A percentile compares a stretch with the other conserved stretches of the same genome.
phyloP scores from a whole-genome alignment of 92 coral and sea anemone species.

The Epizoanthus rinbou region DNA sequence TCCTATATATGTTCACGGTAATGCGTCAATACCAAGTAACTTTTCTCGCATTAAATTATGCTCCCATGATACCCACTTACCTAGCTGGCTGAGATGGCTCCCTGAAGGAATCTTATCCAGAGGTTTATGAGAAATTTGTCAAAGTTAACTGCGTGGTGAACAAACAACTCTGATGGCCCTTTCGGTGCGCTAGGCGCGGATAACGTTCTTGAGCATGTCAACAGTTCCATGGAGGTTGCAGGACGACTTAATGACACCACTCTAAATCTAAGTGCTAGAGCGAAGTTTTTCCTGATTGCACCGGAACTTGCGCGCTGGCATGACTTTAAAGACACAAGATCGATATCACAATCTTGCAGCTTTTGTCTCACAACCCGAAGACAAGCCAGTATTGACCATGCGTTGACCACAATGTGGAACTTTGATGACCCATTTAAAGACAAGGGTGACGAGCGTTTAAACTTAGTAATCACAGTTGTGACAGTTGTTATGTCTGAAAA shows the following conservation, averaged over 20 bases:
- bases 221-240: slow-evolving; percentile 50
- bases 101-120: slow-evolving; percentile 21
- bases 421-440: slow-evolving; percentile 58
- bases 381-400: slow-evolving; percentile 44
- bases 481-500: slow-evolving; percentile 48
- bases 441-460: slow-evolving; percentile 46
- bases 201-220: slow-evolving; percentile 47
- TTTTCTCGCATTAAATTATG: slow-evolving; percentile 43
- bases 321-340: slow-evolving; percentile 35
- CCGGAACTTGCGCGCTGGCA: slow-evolving; percentile 64
- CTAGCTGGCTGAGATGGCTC: slow-evolving; percentile 31
- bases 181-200: slow-evolving; percentile 48
- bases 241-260: slow-evolving; percentile 61
- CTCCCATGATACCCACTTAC: slow-evolving; percentile 36
- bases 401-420: neutral
- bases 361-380: slow-evolving; percentile 50
- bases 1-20: slow-evolving; percentile 6
- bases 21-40: slow-evolving; percentile 35
- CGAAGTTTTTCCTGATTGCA: slow-evolving; percentile 64
- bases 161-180: slow-evolving; percentile 30
- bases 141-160: slow-evolving; percentile 51
- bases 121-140: slow-evolving; percentile 38
- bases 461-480: slow-evolving; percentile 37
- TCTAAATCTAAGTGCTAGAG: slow-evolving; percentile 49
- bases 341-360: slow-evolving; percentile 58